phyloP scores from a whole-genome alignment of 2,888 invertebrate genomes.

The Trimorus sp. region DNA sequence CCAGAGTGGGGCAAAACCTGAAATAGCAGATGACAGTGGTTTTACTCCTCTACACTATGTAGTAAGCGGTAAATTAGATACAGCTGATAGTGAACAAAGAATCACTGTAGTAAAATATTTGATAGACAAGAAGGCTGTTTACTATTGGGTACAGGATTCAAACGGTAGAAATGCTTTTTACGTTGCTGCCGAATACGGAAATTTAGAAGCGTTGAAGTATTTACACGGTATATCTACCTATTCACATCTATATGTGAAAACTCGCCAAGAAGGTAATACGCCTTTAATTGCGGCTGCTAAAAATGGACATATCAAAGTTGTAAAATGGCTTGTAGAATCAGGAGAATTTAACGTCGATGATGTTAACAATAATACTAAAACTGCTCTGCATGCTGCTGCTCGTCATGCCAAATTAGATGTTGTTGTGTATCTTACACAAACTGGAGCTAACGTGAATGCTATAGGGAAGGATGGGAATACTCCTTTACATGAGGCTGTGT shows the following conservation, averaged over 20 bases:
- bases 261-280: not conserved
- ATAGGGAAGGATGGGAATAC: not conserved
- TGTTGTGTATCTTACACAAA: not conserved
- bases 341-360: not conserved
- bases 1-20: too few relatives aligned
- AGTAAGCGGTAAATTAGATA: not conserved
- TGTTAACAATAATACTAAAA: not conserved
- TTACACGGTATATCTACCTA: not conserved
- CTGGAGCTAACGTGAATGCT: not conserved
- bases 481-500: not conserved
- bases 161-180: not conserved
- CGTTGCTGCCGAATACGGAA: not conserved
- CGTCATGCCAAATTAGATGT: not conserved
- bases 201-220: not conserved
- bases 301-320: not conserved
- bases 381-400: not conserved
- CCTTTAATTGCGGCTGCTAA: not conserved
- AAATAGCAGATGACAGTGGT: too few relatives aligned
- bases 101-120: not conserved
- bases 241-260: too few relatives aligned
- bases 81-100: not conserved
- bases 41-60: not conserved
- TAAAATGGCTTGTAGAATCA: not conserved
- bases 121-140: not conserved
- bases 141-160: not conserved